Evolutionary conservation across 2,888 invertebrate species (phyloP), one percentile per base, ranked within the genome.

Genomic region (Microctonus brassicae): DNA sequence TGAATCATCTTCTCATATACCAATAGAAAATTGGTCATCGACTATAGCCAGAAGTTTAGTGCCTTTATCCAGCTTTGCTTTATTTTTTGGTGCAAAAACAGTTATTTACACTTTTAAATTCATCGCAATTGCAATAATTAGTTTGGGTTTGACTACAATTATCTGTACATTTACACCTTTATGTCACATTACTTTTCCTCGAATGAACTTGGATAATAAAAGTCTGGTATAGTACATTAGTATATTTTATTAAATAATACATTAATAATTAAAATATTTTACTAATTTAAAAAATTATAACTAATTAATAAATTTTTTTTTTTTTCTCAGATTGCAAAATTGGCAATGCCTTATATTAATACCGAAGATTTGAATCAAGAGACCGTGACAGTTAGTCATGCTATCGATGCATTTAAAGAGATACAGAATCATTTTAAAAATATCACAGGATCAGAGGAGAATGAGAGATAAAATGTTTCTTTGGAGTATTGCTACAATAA

Each of bases 101-200:
- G 75, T 78, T 0, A 36, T 60, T 1, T 77, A 74, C 22, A 3
- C 80, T 1, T 65, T 78, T 26, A 74, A 80, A 13, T 64, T 80
- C 6, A 17, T 79, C 0, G 33, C 80, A 9, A 82, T 90, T 5
- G 79, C 91, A 4, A 69, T 90, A 5, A 82, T 91, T 64, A 91
- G 91, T 3, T 88, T 89, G n/a, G 83, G 90, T 7, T 86, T 92
- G 2, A 88, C 91, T 0, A 88, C 91, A 0, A 89, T 91, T 0
- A 85, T 92, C 0, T 93, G 93, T 81, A 89, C 90, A 0, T 89
- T 92, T 74, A 92, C 93, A 0, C 90, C 92, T 9, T 80, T 93
- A 17, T 93, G 93, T 81, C 88, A 89, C 3, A 90, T 92, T 68
- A 88, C 88, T 0, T 91, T 92, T 82, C 84, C 88, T 26, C 89